phyloP scores from a whole-genome alignment of 1,140 invertebrate species.

The Druon quercuslanigerum region DNA sequence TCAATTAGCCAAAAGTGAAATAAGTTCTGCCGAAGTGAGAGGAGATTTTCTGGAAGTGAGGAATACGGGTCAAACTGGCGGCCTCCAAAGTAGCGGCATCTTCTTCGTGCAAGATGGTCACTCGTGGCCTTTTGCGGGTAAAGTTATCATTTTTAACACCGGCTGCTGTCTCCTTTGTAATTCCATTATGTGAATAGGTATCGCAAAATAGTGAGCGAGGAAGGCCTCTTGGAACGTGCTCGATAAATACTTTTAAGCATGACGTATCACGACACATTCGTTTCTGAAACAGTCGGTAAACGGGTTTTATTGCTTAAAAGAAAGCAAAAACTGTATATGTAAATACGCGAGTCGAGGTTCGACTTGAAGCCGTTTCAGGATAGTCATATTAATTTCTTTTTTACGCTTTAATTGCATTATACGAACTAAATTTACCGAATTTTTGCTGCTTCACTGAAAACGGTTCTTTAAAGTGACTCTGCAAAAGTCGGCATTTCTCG shows the following conservation, averaged over 20 bases:
- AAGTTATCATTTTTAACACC: conserved; percentile 41
- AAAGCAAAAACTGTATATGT: conserved; percentile 10
- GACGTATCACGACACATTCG: neutral
- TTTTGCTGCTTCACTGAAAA: neutral
- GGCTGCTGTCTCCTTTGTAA: neutral
- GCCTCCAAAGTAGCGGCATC: conserved; percentile 58
- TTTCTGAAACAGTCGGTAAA: neutral
- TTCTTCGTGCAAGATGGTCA: conserved; percentile 72
- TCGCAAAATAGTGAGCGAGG: neutral
- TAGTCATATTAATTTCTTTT: conserved; percentile 11
- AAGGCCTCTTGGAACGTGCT: conserved; percentile 23
- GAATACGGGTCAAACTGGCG: conserved; percentile 64
- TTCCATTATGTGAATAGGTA: neutral
- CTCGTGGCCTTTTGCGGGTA: conserved; percentile 68
- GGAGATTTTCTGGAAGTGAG: neutral
- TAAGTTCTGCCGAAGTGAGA: conserved; percentile 4
- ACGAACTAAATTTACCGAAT: conserved; percentile 7
- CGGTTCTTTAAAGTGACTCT: neutral
- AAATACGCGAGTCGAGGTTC: neutral
- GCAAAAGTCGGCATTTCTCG: neutral
- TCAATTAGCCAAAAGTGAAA: conserved; percentile 1
- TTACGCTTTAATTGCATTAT: conserved; percentile 16
- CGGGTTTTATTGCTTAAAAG: conserved; percentile 6
- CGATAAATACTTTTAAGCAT: conserved; percentile 13
- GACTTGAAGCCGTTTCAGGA: conserved; percentile 13